phyloP scores from a whole-genome alignment of 2,797 vertebrate genomes.

The Odontamblyopus rebecca region DNA sequence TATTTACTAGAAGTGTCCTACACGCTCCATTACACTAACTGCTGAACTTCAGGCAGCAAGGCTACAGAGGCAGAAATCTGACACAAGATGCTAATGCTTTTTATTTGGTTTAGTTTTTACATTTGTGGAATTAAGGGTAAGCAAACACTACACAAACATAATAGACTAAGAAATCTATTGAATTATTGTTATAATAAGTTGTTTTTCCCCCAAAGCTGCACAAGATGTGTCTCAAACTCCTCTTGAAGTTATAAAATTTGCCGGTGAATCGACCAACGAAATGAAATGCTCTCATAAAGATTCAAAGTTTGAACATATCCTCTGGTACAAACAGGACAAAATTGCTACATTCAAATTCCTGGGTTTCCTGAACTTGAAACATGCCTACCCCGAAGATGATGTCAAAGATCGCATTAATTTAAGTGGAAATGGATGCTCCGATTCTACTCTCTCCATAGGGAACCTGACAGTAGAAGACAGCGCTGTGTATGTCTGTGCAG shows the following conservation, averaged over 20 bases:
- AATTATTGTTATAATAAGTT: not conserved
- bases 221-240: slow-evolving; percentile 29
- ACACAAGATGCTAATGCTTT: not conserved
- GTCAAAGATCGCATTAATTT: slow-evolving; percentile 33
- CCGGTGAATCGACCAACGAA: slow-evolving; percentile 9
- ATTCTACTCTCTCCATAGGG: slow-evolving; percentile 27
- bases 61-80: not conserved
- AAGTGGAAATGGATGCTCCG: slow-evolving; percentile 9
- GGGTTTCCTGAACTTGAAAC: slow-evolving; percentile 20
- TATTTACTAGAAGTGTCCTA: not conserved
- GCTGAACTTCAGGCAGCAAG: not conserved
- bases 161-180: not conserved
- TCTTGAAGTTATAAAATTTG: slow-evolving; percentile 12
- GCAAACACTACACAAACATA: not conserved
- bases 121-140: slow-evolving; percentile 19
- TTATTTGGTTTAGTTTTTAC: slow-evolving; percentile 12
- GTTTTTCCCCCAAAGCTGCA: not conserved
- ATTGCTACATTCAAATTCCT: slow-evolving; percentile 15
- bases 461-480: slow-evolving; percentile 30
- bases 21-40: not conserved
- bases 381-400: not conserved
- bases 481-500: slow-evolving; percentile 56
- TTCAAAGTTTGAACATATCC: slow-evolving; percentile 7
- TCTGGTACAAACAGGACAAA: slow-evolving; percentile 55
- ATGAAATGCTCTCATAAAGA: slow-evolving; percentile 41